A percentile compares a stretch with the other conserved stretches of the same genome.
Conservation (phyloP, 1,140 invertebrate species). For the Mya arenaria region DNA sequence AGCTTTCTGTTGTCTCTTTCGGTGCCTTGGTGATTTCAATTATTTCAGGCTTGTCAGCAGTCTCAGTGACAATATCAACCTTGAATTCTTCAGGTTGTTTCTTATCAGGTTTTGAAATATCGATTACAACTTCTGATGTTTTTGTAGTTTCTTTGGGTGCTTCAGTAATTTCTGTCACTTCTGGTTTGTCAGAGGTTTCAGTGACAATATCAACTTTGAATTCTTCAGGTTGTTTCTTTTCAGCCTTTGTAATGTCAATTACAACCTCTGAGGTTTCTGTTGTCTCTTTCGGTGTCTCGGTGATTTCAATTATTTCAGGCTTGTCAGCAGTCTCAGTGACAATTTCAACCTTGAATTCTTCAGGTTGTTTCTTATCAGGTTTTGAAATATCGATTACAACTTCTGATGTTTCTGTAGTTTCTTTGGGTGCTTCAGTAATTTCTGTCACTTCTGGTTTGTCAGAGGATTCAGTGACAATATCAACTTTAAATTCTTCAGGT, state of each 20-base stretch:
- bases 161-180: constrained; percentile 58
- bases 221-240: constrained; percentile 56
- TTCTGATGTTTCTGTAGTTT: constrained; percentile 15
- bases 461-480: constrained; percentile 35
- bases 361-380: constrained; percentile 24
- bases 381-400: constrained; percentile 58
- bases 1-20: neutral
- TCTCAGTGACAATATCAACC: constrained; percentile 44
- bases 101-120: constrained; percentile 9
- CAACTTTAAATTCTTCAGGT: constrained; percentile 36
- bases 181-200: constrained; percentile 60
- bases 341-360: constrained; percentile 44
- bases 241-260: constrained; percentile 45
- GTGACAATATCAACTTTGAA: constrained; percentile 60
- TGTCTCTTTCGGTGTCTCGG: constrained; percentile 37
- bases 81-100: constrained; percentile 42
- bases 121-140: constrained; percentile 49
- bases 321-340: constrained; percentile 27
- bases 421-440: constrained; percentile 7
- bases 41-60: constrained; percentile 29
- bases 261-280: constrained; percentile 39
- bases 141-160: constrained; percentile 13
- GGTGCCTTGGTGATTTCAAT: constrained; percentile 17
- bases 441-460: constrained; percentile 30
- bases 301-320: constrained; percentile 69